Evolutionary conservation across 2,797 vertebrate genomes (phyloP), one percentile per base, ranked within the genome.

Genomic region (Sphaeramia orbicularis): DNA sequence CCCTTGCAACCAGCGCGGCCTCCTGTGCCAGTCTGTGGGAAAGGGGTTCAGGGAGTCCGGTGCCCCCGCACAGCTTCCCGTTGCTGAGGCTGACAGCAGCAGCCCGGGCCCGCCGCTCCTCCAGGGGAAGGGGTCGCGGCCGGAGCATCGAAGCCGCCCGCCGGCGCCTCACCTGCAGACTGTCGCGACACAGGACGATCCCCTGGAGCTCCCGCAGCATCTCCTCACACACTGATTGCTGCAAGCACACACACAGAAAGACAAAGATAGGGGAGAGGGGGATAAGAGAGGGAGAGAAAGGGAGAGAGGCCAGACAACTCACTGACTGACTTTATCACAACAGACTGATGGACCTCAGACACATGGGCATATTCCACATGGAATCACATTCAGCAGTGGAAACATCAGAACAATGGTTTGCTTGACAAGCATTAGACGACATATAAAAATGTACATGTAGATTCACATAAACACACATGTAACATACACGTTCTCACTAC

Each of bases 161-260:
- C 83, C 95, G 87, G 62, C 96, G 95, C 32, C 94, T 94, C 42
- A 96, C 94, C 78, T 96, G 95, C 75, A 96, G 92, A 91, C 94
- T 96, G 94, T 99, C 96, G 64, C 94, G 96, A 83, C 98, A 99
- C 83, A 97, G 87, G 82, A 99, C 93, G 85, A 99, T 99, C 80
- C 95, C 96, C 59, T 96, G 96, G 65, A 99, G 92, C 91, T 99
- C 98, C 2, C 94, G 94, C 75, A 96, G 92, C 98, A 99, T 99
- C 92, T 99, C 97, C 85, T 97, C 96, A 77, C 98, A 99, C 83
- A 96, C 92, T 1, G 97, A 97, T 91, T 98, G 95, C 97, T 99
- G 92, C 27, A 73, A 73, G 72, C 74, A 90, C 71, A 86, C 71
- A 80, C 78, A 87, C 54, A 56, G 64, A 67, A 54, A 82, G 71